Evolutionary conservation across 2,888 invertebrate species (phyloP).

Genomic region (Leucophenga maculata): DNA sequence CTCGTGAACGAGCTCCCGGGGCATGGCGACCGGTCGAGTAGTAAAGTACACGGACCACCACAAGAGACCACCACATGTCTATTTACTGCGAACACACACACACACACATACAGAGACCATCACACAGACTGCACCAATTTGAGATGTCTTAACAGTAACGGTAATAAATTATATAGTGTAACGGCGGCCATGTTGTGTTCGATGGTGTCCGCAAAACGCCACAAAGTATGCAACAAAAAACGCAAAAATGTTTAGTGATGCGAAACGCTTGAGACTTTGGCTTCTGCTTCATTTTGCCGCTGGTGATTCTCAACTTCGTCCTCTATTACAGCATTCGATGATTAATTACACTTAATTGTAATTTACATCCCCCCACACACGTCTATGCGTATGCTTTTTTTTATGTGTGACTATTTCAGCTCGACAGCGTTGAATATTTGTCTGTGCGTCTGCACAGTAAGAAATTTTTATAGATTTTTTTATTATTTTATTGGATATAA

Average conservation of each 20-base stretch:
- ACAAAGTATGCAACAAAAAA: constrained; percentile 15
- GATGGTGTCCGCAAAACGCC: neutral
- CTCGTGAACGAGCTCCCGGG: neutral
- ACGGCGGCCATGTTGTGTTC: neutral
- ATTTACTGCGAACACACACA: neutral
- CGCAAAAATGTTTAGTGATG: neutral
- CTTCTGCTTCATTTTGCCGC: neutral
- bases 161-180: constrained; percentile 10
- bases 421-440: neutral
- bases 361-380: constrained; percentile 48
- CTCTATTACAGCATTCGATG: constrained; percentile 38
- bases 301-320: neutral
- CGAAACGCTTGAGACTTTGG: neutral
- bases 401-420: too few relatives aligned
- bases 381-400: neutral
- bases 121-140: neutral
- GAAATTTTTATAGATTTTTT: too few relatives aligned
- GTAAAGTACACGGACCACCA: too few relatives aligned
- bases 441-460: neutral
- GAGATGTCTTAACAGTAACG: constrained; percentile 11
- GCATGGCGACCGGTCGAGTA: neutral
- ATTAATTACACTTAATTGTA: constrained; percentile 64
- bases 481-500: too few relatives aligned
- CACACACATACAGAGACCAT: too few relatives aligned
- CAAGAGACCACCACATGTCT: too few relatives aligned